Percentiles rank a stretch among this genome's conserved stretches.
phyloP scores from a whole-genome alignment of 2,797 vertebrate species.

The Astyanax mexicanus region DNA sequence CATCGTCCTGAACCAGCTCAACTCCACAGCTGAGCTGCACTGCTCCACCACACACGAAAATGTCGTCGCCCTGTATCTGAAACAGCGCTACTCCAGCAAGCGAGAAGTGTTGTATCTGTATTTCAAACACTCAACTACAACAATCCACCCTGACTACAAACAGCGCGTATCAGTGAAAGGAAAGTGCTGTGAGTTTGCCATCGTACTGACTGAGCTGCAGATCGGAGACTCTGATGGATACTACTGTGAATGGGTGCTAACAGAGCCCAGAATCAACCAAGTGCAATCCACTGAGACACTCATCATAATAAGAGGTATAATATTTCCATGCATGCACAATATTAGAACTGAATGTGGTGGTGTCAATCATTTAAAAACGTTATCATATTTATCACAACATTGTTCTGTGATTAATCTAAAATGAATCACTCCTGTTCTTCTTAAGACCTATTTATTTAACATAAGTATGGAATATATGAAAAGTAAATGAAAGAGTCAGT shows the following conservation, averaged over 20 bases:
- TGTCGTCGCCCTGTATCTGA: constrained; percentile 40
- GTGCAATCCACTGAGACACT: constrained; percentile 3
- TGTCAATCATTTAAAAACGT: not conserved
- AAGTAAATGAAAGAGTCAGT: no score
- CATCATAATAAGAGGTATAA: constrained; percentile 14
- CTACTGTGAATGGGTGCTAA: constrained; percentile 63
- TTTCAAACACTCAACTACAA: accelerated
- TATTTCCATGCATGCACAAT: not conserved
- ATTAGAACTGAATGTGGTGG: no score
- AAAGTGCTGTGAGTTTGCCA: constrained; percentile 37
- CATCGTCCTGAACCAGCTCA: constrained; percentile 45
- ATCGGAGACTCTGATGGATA: constrained; percentile 68
- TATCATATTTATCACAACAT: no score
- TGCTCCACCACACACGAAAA: constrained; percentile 50
- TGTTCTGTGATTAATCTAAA: not conserved
- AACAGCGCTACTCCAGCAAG: constrained; percentile 29
- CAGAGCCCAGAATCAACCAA: not conserved
- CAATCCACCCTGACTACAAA: accelerated
- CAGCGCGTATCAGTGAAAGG: constrained; percentile 32
- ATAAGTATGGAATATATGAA: no score
- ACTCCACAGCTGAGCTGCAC: constrained; percentile 63
- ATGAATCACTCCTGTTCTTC: no score
- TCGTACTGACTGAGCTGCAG: constrained; percentile 60
- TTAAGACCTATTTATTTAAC: no score
- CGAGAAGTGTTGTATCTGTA: constrained; percentile 25